Percentiles rank a stretch among this genome's conserved stretches.
Conservation (phyloP, 53 echinoderm and acorn worm species). For the Actinopyga echinites region DNA sequence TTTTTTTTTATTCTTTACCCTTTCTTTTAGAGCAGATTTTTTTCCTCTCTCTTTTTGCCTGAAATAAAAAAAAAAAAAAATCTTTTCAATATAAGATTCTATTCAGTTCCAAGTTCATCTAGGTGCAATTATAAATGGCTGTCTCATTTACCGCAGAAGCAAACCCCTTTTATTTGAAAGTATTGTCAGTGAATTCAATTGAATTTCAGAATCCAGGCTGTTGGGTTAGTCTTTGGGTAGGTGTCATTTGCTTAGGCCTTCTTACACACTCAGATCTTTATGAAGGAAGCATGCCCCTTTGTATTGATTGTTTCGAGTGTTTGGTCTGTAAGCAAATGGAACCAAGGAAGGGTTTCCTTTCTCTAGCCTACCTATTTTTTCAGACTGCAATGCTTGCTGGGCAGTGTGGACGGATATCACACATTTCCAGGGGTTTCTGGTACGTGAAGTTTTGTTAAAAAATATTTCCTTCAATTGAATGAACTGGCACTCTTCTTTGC, state of each 20-base stretch:
- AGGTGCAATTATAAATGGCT: constrained; percentile 20
- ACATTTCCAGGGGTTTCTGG: constrained; percentile 10
- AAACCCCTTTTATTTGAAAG: not conserved
- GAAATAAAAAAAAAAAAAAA: no score
- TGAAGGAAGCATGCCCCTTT: not conserved
- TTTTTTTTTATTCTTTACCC: no score
- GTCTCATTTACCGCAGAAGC: constrained; percentile 4
- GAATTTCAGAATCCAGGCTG: not conserved
- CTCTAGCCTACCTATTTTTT: constrained; percentile 6
- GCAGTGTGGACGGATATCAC: constrained; percentile 10
- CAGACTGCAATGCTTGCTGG: constrained; percentile 6
- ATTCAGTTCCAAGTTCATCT: constrained; percentile 1
- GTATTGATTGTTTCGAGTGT: not conserved
- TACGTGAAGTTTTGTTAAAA: no score
- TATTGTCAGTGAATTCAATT: constrained; percentile 8
- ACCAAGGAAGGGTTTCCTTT: not conserved
- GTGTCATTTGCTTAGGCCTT: constrained; percentile 9
- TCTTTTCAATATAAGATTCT: not conserved
- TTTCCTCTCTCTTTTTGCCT: no score
- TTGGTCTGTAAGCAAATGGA: constrained; percentile 12
- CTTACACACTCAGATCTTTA: not conserved
- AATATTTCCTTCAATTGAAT: no score
- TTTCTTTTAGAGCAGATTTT: no score
- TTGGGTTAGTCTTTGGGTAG: not conserved
- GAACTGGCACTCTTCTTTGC: no score